A percentile compares a stretch with the other conserved stretches of the same genome.
These are phyloP conservation scores for Parotia lawesii DNA, from an alignment of 2,113 vertebrate genomes.

Conservation along the genomic window DNA sequence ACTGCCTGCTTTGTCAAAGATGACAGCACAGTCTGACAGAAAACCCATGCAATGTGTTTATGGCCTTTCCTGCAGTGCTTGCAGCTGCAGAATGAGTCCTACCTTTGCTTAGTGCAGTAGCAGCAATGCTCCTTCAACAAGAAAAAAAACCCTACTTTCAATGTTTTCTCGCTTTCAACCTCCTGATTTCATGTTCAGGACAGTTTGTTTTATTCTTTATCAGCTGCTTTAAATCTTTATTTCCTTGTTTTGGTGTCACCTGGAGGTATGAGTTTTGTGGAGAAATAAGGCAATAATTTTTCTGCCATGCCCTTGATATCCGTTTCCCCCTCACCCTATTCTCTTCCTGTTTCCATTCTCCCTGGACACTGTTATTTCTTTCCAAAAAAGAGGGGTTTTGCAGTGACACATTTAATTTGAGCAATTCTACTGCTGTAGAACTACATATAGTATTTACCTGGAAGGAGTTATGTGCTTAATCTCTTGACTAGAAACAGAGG, in stretches of 20 bases:
- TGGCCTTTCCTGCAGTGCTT: not conserved
- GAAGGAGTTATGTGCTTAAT: not conserved
- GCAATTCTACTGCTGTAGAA: not conserved
- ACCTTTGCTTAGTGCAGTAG: not conserved
- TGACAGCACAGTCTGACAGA: not conserved
- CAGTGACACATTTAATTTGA: not conserved
- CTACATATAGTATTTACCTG: not conserved
- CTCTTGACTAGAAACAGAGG: not conserved
- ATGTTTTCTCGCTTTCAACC: not conserved
- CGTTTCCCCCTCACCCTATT: not conserved
- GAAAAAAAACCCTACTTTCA: not conserved
- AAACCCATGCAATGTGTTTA: not conserved
- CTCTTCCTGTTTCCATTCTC: not conserved
- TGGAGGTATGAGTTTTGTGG: not conserved
- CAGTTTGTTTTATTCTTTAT: not conserved
- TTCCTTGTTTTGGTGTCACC: not conserved
- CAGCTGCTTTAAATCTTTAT: not conserved
- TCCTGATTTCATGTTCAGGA: not conserved
- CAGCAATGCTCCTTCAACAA: not conserved
- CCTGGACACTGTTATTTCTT: not conserved
- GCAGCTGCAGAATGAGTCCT: not conserved
- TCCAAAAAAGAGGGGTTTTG: not conserved
- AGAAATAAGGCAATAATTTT: not conserved
- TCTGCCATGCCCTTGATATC: not conserved
- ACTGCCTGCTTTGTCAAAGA: not conserved